phyloP scores from a whole-genome alignment of 2,113 vertebrate genomes.

The Rhizomys pruinosus region DNA sequence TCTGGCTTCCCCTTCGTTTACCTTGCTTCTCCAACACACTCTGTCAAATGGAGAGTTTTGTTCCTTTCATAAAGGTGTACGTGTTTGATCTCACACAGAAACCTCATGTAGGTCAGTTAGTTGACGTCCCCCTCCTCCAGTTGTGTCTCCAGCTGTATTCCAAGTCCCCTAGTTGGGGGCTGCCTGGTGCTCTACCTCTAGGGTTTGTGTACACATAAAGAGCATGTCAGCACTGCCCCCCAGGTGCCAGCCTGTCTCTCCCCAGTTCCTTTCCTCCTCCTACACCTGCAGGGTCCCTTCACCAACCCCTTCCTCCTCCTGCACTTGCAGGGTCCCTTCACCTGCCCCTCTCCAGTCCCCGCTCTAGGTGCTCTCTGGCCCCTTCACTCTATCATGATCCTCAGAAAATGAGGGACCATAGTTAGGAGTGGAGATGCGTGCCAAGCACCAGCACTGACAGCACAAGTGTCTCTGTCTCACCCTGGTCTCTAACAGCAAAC shows the following conservation, averaged over 20 bases:
- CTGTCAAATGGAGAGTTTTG: background rate
- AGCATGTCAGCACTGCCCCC: rapidly evolving
- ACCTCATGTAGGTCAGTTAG: rapidly evolving
- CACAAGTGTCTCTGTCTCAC: rapidly evolving
- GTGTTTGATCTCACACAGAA: background rate
- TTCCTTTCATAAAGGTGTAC: background rate
- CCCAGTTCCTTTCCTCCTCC: background rate
- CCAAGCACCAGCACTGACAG: rapidly evolving
- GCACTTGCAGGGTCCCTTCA: too few relatives aligned
- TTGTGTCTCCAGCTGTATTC: background rate
- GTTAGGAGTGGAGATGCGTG: rapidly evolving
- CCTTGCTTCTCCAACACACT: background rate
- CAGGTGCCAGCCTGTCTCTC: background rate
- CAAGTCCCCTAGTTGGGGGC: background rate
- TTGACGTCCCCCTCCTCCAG: background rate
- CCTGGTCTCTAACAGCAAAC: background rate
- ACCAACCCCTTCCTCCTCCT: too few relatives aligned
- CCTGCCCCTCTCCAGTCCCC: rapidly evolving
- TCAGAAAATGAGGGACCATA: rapidly evolving
- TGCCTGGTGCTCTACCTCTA: rapidly evolving
- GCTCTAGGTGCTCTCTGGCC: too few relatives aligned
- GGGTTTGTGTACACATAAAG: rapidly evolving
- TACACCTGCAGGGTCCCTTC: too few relatives aligned
- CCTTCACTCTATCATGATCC: rapidly evolving
- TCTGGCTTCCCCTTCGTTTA: background rate